Base-by-base conservation (phyloP, 2,113 vertebrate species). In the Leucopsar rothschildi region DNA sequence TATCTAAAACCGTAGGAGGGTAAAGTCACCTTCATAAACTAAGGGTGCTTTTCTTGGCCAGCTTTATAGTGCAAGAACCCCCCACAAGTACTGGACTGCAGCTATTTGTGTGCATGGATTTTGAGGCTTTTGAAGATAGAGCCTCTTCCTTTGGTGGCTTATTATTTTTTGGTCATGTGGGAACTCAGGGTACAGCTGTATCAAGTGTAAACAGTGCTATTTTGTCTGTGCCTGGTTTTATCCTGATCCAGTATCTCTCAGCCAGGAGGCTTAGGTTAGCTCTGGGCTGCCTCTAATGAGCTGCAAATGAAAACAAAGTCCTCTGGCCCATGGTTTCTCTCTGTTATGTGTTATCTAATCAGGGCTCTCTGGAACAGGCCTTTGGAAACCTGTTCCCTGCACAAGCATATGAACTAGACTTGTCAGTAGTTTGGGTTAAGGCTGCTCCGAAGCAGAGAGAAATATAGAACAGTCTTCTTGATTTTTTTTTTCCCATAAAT, bases 241-340 rank as follows among this genome's bases (percentile, higher is more conserved):
- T 90, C 90, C 86, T 37, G 40, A 72, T 76, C 49, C 84, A 65
- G n/a, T 91, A 87, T 90, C 75, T 90, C 63, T 25, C 66, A 85
- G 61, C 31, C 85, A 92, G 93, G 50, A 93, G 85, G 79, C 75
- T 80, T 76, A 72, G 78, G 79, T 92, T 93, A 93, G 63, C 88
- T 90, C 72, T 93, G 88, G 75, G 63, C 90, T 88, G 92, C 65
- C 69, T 87, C 35, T 89, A 89, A 71, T 79, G 84, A 94, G n/a
- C 87, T 87, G 79, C 90, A 95, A 93, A 92, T 56, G 82, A 96
- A 96, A 95, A 96, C 78, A 82, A 88, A 94, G 71, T 92, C 92
- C 85, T 96, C 73, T 61, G 86, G 93, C 60, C 49, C 22, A 0
- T 47, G 44, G 15, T 64, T 81, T 82, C 40, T 87, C 87, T 71